Evolutionary conservation across 2,113 vertebrate species (phyloP), one percentile per base, ranked within the genome.

Genomic region (Ctenodactylus gundi): DNA sequence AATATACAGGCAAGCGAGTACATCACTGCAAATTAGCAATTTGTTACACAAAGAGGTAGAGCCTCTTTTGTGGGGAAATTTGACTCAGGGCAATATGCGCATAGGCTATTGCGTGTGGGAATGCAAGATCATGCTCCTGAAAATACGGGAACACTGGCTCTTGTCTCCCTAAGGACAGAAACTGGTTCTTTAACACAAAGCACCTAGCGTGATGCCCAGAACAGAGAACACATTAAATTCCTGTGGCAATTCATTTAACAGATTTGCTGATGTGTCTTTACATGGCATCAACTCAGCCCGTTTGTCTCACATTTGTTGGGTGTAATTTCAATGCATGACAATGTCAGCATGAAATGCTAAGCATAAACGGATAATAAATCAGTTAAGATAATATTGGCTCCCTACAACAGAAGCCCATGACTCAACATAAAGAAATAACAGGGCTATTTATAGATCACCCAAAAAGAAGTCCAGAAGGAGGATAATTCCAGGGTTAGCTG

Each of bases 21-120:
- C 8, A 76, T 91, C n/a, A 39, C 25, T 53, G 27, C 55, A 91
- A 89, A 86, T 77, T 93, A 95, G 49, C 51, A 76, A 91, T 90
- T 20, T 89, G 93, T 94, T 84, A 91, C 41, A 73, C 11, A 93
- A 82, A 72, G 53, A 76, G 72, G 44, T 60, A 65, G 62, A 86
- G 34, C 46, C 41, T 86, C 68, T 94, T 87, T 76, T 57, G 29
- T 77, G 75, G 57, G 60, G 44, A 73, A 94, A 91, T 76, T 60
- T 77, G 80, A 73, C 89, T 94, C n/a, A n/a, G 46, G 88, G 25
- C 65, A 84, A 17, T 34, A 44, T 67, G 49, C n/a, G 8, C 77
- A 21, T 14, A 58, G 13, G 41, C 78, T n/a, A 49, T 25, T 76
- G n/a, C 57, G 78, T 49, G 0, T 89, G 36, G 76, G 34, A 82